Percentiles rank a stretch among this genome's conserved stretches.
Evolutionary conservation across 2,888 invertebrate genomes (phyloP).

Genomic region (Ephialtes manifestator): DNA sequence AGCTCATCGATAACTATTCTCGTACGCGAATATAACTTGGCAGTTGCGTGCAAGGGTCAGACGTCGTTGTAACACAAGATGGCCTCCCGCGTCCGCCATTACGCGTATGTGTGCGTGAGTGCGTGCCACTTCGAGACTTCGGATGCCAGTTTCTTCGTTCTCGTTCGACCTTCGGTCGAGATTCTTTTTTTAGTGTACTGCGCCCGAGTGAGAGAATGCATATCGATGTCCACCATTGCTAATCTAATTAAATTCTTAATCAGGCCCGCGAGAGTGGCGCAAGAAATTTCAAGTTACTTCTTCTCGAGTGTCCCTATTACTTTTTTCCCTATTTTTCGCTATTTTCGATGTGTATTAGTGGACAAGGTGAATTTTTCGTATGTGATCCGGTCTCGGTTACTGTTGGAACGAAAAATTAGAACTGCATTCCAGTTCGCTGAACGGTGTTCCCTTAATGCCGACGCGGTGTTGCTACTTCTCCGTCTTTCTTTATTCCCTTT

Average conservation of each 20-base stretch:
- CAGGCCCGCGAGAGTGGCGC: slow-evolving; percentile 18
- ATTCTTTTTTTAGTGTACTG: slow-evolving; percentile 37
- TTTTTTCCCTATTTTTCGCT: slow-evolving; percentile 33
- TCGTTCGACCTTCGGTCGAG: slow-evolving; percentile 47
- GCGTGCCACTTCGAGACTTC: slow-evolving; percentile 45
- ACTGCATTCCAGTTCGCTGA: slow-evolving; percentile 71
- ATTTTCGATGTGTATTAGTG: slow-evolving; percentile 43
- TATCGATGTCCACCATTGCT: slow-evolving; percentile 44
- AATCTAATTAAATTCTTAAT: slow-evolving; percentile 61
- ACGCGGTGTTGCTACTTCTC: slow-evolving; percentile 60
- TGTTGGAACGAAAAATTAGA: slow-evolving; percentile 71
- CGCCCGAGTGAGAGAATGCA: slow-evolving; percentile 44
- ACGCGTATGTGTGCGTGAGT: slow-evolving; percentile 31
- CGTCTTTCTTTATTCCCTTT: slow-evolving; percentile 41
- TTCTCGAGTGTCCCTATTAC: slow-evolving; percentile 9
- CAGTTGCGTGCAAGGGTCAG: slow-evolving; percentile 31
- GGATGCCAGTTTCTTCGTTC: slow-evolving; percentile 51
- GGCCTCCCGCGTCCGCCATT: slow-evolving; percentile 47
- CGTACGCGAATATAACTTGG: slow-evolving; percentile 22
- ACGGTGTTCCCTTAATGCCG: slow-evolving; percentile 70
- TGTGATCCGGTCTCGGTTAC: slow-evolving; percentile 52
- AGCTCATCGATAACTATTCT: slow-evolving; percentile 27
- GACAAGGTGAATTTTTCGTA: slow-evolving; percentile 59
- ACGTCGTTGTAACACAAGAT: slow-evolving; percentile 37
- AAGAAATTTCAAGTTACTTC: slow-evolving; percentile 62